A percentile compares a stretch with the other conserved stretches of the same genome.
Evolutionary conservation across 2,888 invertebrate species (phyloP).

Genomic region (Laspeyria flexula): DNA sequence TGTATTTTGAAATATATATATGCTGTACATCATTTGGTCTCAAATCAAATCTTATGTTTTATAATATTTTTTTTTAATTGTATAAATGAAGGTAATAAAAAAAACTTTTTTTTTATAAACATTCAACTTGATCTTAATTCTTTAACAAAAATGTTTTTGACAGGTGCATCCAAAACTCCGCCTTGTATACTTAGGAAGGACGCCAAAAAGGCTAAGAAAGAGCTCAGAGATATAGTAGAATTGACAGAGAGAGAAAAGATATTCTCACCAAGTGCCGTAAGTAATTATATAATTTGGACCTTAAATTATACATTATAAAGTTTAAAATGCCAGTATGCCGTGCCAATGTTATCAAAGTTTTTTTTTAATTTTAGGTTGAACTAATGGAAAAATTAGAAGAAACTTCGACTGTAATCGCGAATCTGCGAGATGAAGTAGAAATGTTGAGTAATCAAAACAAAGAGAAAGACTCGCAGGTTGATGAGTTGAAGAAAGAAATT

Average conservation of each 20-base stretch:
- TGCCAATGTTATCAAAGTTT: background rate
- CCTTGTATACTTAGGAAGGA: constrained; percentile 76
- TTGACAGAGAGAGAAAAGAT: constrained; percentile 87
- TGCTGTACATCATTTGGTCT: too few relatives aligned
- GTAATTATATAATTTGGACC: too few relatives aligned
- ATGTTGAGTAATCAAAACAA: constrained; percentile 49
- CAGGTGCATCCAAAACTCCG: constrained; percentile 73
- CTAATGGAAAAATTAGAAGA: constrained; percentile 75
- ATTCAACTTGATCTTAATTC: too few relatives aligned
- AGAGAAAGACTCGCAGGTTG: constrained; percentile 65
- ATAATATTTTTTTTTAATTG: too few relatives aligned
- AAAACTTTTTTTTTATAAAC: too few relatives aligned
- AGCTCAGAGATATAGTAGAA: constrained; percentile 83
- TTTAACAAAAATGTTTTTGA: background rate
- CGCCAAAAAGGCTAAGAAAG: constrained; percentile 78
- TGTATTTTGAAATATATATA: too few relatives aligned
- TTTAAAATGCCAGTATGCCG: background rate
- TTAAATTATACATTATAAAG: too few relatives aligned
- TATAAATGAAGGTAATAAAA: too few relatives aligned
- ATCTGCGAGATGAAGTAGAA: constrained; percentile 65
- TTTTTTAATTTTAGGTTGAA: constrained; percentile 64
- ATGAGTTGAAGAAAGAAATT: constrained; percentile 58
- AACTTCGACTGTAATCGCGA: constrained; percentile 54
- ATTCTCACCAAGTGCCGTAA: constrained; percentile 73
- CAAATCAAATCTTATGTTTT: too few relatives aligned